Percentiles rank a stretch among this genome's conserved stretches.
Conservation (phyloP, 2,888 invertebrate species). For the Nomada lathburiana region DNA sequence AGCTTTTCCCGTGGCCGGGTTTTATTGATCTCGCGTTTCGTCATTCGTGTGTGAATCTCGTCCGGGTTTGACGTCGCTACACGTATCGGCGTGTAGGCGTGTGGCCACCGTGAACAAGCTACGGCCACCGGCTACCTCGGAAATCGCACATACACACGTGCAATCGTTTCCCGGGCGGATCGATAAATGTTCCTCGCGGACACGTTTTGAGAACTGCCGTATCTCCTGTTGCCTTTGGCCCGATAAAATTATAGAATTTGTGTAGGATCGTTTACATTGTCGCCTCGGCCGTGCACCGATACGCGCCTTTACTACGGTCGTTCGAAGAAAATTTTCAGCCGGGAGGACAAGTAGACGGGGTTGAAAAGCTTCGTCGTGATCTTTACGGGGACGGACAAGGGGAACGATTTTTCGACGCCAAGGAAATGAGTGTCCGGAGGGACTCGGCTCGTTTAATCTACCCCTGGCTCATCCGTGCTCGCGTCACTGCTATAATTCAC, state of each 20-base stretch:
- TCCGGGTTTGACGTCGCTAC: not conserved
- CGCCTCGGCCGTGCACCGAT: not conserved
- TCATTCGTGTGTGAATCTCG: conserved; percentile 38
- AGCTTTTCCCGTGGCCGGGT: conserved; percentile 26
- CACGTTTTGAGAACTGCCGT: not conserved
- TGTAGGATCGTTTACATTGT: too few species aligned
- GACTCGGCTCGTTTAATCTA: conserved; percentile 64
- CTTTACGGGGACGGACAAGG: not conserved
- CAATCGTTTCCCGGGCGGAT: not conserved
- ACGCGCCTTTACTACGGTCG: not conserved
- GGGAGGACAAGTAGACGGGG: too few species aligned
- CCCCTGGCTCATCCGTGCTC: conserved; percentile 53
- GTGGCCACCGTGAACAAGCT: not conserved
- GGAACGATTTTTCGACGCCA: conserved; percentile 6
- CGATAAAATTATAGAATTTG: not conserved
- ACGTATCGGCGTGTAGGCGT: not conserved
- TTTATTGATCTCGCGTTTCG: conserved; percentile 44
- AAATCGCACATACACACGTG: not conserved
- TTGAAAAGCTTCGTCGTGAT: not conserved
- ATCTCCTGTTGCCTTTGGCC: too few species aligned
- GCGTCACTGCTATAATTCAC: conserved; percentile 68
- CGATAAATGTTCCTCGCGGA: not conserved
- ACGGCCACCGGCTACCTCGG: not conserved
- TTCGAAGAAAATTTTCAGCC: too few species aligned
- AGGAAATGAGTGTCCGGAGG: conserved; percentile 11